Percentiles rank a stretch among this genome's conserved stretches.
These are phyloP conservation scores for Mirza zaza DNA, from an alignment of 2,113 vertebrate species.

Conservation along the genomic window DNA sequence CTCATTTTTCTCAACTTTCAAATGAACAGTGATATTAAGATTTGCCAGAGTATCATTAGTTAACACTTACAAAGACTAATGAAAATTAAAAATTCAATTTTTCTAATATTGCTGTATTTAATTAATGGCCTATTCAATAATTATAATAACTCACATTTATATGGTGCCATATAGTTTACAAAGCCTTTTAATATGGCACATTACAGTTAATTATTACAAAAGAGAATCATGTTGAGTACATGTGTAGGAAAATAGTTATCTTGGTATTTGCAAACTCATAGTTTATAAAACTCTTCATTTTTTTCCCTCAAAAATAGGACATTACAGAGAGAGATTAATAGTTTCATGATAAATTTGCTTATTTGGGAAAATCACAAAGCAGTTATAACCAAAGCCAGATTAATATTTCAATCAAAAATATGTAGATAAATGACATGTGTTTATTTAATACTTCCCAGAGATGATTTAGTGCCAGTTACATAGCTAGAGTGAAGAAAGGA, in stretches of 20 bases:
- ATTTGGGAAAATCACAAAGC: constrained; percentile 3
- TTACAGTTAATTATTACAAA: constrained; percentile 42
- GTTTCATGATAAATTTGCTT: neutral
- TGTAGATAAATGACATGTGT: neutral
- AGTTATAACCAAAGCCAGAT: constrained; percentile 31
- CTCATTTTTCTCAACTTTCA: constrained; percentile 61
- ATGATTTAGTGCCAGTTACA: neutral
- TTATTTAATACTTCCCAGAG: constrained; percentile 34
- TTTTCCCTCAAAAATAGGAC: neutral
- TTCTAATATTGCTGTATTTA: constrained; percentile 62
- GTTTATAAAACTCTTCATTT: constrained; percentile 14
- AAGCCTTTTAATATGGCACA: neutral
- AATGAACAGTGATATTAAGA: constrained; percentile 62
- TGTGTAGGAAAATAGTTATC: neutral
- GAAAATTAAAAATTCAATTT: constrained; percentile 66
- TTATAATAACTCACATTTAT: constrained; percentile 59
- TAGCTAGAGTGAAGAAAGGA: neutral
- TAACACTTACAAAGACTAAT: constrained; percentile 62
- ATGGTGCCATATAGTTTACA: constrained; percentile 44
- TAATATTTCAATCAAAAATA: neutral
- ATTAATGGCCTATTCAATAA: constrained; percentile 67
- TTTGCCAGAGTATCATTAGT: constrained; percentile 61
- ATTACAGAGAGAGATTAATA: constrained; percentile 20
- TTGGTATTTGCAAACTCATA: constrained; percentile 29
- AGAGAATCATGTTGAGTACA: neutral